Percentiles rank a stretch among this genome's conserved stretches.
Conservation (phyloP, 2,113 vertebrate species). For the Ageneiosus marmoratus region DNA sequence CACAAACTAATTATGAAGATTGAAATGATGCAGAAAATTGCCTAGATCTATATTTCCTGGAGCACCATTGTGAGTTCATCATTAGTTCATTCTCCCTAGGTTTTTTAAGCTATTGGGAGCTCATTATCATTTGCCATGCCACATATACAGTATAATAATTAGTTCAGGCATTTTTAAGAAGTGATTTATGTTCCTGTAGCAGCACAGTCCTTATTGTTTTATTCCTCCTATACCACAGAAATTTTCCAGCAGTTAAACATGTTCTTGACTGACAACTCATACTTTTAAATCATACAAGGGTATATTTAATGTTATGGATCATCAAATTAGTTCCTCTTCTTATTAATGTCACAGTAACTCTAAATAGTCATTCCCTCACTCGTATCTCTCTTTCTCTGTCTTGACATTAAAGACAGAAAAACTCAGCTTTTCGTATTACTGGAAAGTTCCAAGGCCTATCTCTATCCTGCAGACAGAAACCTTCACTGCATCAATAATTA, state of each 20-base stretch:
- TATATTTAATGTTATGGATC: not conserved
- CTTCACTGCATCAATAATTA: not conserved
- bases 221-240: not conserved
- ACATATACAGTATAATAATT: not conserved
- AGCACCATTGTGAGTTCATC: slow-evolving; percentile 62
- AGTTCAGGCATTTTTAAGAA: not conserved
- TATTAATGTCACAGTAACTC: not conserved
- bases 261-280: not conserved
- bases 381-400: not conserved
- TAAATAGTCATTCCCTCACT: not conserved
- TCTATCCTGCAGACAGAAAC: not conserved
- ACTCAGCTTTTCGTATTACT: not conserved
- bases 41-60: slow-evolving; percentile 71
- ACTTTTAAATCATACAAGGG: not conserved
- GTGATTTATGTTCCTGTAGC: not conserved
- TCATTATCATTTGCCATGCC: not conserved
- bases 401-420: not conserved
- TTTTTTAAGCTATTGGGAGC: not conserved
- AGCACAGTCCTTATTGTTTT: not conserved
- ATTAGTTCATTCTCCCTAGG: not conserved
- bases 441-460: not conserved
- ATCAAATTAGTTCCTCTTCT: not conserved
- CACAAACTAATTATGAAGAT: slow-evolving; percentile 81
- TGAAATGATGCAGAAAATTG: slow-evolving; percentile 82
- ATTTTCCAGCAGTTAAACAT: not conserved